A percentile compares a stretch with the other conserved stretches of the same genome.
phyloP scores from a whole-genome alignment of 2,113 vertebrate species.

The Hippopotamus amphibius region DNA sequence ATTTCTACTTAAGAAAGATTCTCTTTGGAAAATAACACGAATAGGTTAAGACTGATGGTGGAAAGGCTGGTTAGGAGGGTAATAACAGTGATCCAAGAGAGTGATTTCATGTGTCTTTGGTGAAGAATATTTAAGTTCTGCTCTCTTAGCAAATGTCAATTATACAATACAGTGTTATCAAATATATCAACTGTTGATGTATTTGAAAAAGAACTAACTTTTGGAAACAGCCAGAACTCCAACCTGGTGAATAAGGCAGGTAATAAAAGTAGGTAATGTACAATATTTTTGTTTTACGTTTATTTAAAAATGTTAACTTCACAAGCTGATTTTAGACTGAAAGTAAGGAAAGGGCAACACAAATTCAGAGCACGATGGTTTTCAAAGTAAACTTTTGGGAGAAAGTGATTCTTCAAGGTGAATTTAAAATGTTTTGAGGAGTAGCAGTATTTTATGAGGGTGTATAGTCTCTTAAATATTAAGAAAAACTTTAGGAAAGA shows the following conservation, averaged over 20 bases:
- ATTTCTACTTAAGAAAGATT: not conserved
- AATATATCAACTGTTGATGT: not conserved
- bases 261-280: not conserved
- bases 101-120: not conserved
- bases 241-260: not conserved
- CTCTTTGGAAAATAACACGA: not conserved
- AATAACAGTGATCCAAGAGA: not conserved
- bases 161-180: not conserved
- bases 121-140: not conserved
- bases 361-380: conserved; percentile 32
- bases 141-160: not conserved
- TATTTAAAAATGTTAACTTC: not conserved
- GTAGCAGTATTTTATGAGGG: not conserved
- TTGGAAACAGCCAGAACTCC: not conserved
- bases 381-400: conserved; percentile 21
- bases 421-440: conserved; percentile 32
- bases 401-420: not conserved
- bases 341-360: conserved; percentile 16
- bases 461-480: not conserved
- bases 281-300: not conserved
- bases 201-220: not conserved
- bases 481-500: not conserved
- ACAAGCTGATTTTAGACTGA: not conserved
- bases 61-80: not conserved
- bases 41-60: not conserved